Conservation (phyloP, 2,797 vertebrate genomes). For the Sphenodon punctatus region DNA sequence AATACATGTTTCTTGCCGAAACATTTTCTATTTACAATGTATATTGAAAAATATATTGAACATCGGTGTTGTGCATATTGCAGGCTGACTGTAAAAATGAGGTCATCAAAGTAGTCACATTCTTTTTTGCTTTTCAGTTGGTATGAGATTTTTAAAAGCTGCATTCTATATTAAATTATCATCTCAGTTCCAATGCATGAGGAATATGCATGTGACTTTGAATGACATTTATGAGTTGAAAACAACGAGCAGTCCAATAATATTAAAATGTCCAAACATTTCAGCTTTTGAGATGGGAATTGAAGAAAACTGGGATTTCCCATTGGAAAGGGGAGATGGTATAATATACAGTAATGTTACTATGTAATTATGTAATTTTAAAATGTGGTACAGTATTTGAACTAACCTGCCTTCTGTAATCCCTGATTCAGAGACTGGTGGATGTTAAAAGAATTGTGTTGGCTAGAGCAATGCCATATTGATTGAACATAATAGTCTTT, state of each 20-base stretch:
- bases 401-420: slow-evolving; percentile 39
- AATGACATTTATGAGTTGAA: slow-evolving; percentile 31
- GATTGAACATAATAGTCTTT: slow-evolving; percentile 55
- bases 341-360: slow-evolving; percentile 25
- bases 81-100: neutral
- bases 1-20: neutral
- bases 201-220: slow-evolving; percentile 15
- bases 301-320: neutral
- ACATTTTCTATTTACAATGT: neutral
- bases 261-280: slow-evolving; percentile 7
- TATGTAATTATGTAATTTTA: slow-evolving; percentile 50
- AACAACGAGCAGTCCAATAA: slow-evolving; percentile 38
- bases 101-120: neutral
- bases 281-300: slow-evolving; percentile 9
- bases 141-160: slow-evolving; percentile 30
- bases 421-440: slow-evolving; percentile 50
- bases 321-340: slow-evolving; percentile 17
- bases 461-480: slow-evolving; percentile 55
- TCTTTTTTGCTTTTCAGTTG: neutral
- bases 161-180: slow-evolving; percentile 5
- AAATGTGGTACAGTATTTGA: slow-evolving; percentile 34
- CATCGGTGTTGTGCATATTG: neutral
- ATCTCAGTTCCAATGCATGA: slow-evolving; percentile 19
- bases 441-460: slow-evolving; percentile 61
- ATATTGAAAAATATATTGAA: neutral